These are phyloP conservation scores for Sceloporus undulatus DNA, from an alignment of 2,113 vertebrate genomes.

Conservation along the genomic window DNA sequence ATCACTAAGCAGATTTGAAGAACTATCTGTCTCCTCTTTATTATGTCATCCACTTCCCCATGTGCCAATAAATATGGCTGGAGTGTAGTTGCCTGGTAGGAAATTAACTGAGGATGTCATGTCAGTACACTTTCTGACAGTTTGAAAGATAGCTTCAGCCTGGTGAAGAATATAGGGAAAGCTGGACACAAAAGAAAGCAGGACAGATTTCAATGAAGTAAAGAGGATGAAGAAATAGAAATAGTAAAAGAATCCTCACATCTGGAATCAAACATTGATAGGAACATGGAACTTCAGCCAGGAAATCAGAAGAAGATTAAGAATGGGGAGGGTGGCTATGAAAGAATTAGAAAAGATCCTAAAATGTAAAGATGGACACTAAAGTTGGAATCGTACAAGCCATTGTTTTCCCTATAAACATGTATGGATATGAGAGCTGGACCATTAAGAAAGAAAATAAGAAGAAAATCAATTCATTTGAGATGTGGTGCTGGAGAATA, in stretches of 20 bases:
- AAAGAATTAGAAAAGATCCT: too few relatives aligned
- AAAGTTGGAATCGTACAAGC: too few relatives aligned
- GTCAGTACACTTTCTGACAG: slow-evolving; percentile 39
- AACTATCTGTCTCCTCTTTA: slow-evolving; percentile 24
- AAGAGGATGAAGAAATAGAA: not conserved
- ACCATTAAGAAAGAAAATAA: too few relatives aligned
- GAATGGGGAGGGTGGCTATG: too few relatives aligned
- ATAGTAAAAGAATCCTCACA: not conserved
- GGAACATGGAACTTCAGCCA: too few relatives aligned
- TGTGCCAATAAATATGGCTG: slow-evolving; percentile 35
- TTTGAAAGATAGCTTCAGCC: slow-evolving; percentile 22
- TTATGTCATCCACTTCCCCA: slow-evolving; percentile 25
- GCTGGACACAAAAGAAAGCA: not conserved
- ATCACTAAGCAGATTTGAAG: slow-evolving; percentile 32
- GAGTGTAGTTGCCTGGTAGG: slow-evolving; percentile 40
- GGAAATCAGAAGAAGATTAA: too few relatives aligned
- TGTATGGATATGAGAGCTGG: too few relatives aligned
- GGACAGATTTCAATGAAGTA: not conserved
- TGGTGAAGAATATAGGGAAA: not conserved
- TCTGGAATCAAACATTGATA: too few relatives aligned
- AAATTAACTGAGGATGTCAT: slow-evolving; percentile 58
- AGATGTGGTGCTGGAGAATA: too few relatives aligned
- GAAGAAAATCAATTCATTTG: too few relatives aligned
- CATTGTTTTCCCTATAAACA: too few relatives aligned
- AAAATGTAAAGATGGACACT: too few relatives aligned